Base-by-base conservation (phyloP, 2,113 vertebrate genomes). In the Xiphophorus couchianus region DNA sequence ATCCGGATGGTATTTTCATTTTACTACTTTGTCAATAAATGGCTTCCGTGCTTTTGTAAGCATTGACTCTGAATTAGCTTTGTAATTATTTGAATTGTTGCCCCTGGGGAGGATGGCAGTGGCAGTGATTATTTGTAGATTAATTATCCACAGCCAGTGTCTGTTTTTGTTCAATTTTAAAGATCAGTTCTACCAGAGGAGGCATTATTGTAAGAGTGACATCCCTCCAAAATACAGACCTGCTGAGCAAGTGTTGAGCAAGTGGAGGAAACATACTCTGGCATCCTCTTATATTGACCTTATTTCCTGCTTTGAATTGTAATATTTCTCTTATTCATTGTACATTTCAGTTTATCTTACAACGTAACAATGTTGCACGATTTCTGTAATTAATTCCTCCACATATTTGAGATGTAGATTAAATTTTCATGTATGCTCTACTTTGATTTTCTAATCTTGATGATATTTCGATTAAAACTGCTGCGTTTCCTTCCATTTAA, bases 31-130 rank as follows among this genome's bases (percentile, higher is more conserved):
- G 58, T 42, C 8, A 66, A 28, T 19, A 27, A 63, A 66, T 48
- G 22, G 25, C 1, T 19, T 13, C 64, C 14, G 61, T 75, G 35
- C 67, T 69, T 80, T 58, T 67, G 22, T 54, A 62, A 54, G 72
- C 54, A 66, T 69, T 9, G 22, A 22, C 64, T 63, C 30, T n/a
- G 15, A 54, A 75, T 76, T 69, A 73, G 58, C 62, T 17, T 51
- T 17, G 39, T 70, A 74, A 82, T 83, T 70, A 63, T 84, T 81
- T 84, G 78, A 87, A 73, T 84, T 73, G 73, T 81, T 39, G 28
- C 48, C 44, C 66, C 60, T 27, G n/a, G 66, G 64, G 37, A 62
- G 39, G 35, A 69, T 66, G 42, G 66, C 76, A 88, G 79, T 63
- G 76, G 48, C 54, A 3, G 76, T 73, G 81, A 73, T 92, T 80